Percentiles rank a stretch among this genome's conserved stretches.
These are phyloP conservation scores for Ptilonorhynchus violaceus DNA, from an alignment of 2,113 vertebrate genomes.

Conservation along the genomic window DNA sequence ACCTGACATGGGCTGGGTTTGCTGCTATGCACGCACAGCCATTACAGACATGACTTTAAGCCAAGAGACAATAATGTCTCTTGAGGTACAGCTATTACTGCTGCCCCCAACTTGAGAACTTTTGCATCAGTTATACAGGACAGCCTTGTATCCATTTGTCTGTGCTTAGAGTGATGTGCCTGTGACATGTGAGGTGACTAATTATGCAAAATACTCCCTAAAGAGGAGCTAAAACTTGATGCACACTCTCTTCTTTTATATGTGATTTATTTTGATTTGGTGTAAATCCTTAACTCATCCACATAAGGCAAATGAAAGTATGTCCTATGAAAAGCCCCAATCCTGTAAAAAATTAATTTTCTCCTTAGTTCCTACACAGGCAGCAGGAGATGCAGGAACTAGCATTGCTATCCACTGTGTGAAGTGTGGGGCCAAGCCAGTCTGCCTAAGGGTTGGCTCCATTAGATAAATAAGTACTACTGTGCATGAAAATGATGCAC, in stretches of 20 bases:
- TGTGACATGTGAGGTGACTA: not conserved
- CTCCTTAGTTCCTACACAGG: not conserved
- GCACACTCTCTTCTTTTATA: not conserved
- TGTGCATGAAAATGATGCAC: not conserved
- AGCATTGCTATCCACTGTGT: not conserved
- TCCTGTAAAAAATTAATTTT: not conserved
- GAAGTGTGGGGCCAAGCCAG: not conserved
- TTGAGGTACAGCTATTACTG: not conserved
- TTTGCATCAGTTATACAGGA: not conserved
- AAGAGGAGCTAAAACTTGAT: not conserved
- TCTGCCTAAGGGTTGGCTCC: not conserved
- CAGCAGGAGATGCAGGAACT: not conserved
- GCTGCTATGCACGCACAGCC: not conserved
- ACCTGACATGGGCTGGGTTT: rapidly evolving
- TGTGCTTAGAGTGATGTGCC: not conserved
- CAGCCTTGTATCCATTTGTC: not conserved
- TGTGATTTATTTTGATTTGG: not conserved
- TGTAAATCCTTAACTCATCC: not conserved
- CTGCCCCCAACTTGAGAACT: not conserved
- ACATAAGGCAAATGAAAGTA: not conserved
- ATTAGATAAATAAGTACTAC: not conserved
- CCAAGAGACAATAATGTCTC: not conserved
- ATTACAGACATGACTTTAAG: not conserved
- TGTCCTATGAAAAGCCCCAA: not conserved
- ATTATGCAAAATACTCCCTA: not conserved